Evolutionary conservation across 1,140 invertebrate species (phyloP).

Genomic region (Amyelois transitella): DNA sequence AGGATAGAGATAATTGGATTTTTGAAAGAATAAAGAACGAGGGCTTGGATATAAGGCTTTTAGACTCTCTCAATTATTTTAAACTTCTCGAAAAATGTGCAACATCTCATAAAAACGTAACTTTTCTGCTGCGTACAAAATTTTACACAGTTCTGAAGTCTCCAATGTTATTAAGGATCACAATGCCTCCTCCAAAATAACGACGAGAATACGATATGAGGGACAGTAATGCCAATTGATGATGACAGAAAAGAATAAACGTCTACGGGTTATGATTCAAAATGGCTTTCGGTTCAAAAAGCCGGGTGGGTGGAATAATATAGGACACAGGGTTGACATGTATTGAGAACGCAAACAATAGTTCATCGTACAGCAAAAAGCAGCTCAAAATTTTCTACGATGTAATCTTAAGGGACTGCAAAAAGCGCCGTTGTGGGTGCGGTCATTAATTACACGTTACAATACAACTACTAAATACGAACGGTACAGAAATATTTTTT

Average conservation of each 20-base stretch:
- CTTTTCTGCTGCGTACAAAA: no score
- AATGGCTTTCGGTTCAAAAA: slow-evolving; percentile 4
- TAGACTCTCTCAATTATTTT: no score
- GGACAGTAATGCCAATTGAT: background rate
- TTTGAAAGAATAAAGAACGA: no score
- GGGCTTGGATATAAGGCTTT: no score
- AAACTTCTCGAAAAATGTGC: no score
- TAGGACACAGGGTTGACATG: background rate
- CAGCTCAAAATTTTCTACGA: background rate
- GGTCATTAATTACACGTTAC: slow-evolving; percentile 33
- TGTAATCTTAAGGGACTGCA: slow-evolving; percentile 22
- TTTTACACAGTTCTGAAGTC: background rate
- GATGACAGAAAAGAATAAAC: slow-evolving; percentile 1
- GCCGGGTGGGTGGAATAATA: background rate
- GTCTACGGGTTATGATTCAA: background rate
- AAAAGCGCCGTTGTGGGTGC: slow-evolving; percentile 16
- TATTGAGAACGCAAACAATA: background rate
- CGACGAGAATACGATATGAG: background rate
- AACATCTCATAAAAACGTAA: no score
- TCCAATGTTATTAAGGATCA: background rate
- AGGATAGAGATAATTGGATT: no score
- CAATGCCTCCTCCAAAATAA: background rate
- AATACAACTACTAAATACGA: background rate
- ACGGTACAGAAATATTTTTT: background rate
- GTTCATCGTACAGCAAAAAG: background rate